Evolutionary conservation across 2,797 vertebrate species (phyloP), one percentile per base, ranked within the genome.

Genomic region (Characodon lateralis): DNA sequence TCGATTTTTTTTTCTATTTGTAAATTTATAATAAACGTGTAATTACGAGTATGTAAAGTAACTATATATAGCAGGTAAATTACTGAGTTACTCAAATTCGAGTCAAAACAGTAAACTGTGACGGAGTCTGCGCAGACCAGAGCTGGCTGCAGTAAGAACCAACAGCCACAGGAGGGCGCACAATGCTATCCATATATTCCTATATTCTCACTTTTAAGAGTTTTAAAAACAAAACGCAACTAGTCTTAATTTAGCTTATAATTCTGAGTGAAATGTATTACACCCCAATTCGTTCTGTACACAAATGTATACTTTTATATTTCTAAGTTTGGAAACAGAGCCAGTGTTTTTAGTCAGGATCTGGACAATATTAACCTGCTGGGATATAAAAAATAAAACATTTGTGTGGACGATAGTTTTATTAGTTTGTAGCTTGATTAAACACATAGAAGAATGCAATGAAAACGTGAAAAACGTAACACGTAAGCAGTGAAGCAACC

Each of bases 161-260:
- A 3, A 41, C n/a, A n/a, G 28, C 90, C 94, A 78, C 92, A 91
- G 6, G 86, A 74, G 86, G 92, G 76, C 88, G 53, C 78, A 66
- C 79, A 66, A 77, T 50, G 77, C 85, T 89, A 1, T 53, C 53
- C 48, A 8, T 31, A 2, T 43, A 10, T 69, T 74, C 0, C 63
- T 2, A 18, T 50, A 5, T 39, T 46, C 0, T 69, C 41, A 69
- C 12, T 22, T 18, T 50, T 39, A 69, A 66, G 46, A 68, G 0
- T 5, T 43, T 35, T 41, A 35, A 76, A 71, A n/a, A 55, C 4
- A 28, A 9, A 61, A 1, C 14, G 35, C 5, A 22, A 5, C 0
- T 6, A 5, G 2, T 2, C 0, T 24, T 5, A 50, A 28, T 72
- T 2, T 14, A 22, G 2, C n/a, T 73, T 51, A 71, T 3, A 41